A percentile compares a stretch with the other conserved stretches of the same genome.
These are phyloP conservation scores for Chelonia mydas DNA, from an alignment of 2,797 vertebrate species.

Conservation along the genomic window DNA sequence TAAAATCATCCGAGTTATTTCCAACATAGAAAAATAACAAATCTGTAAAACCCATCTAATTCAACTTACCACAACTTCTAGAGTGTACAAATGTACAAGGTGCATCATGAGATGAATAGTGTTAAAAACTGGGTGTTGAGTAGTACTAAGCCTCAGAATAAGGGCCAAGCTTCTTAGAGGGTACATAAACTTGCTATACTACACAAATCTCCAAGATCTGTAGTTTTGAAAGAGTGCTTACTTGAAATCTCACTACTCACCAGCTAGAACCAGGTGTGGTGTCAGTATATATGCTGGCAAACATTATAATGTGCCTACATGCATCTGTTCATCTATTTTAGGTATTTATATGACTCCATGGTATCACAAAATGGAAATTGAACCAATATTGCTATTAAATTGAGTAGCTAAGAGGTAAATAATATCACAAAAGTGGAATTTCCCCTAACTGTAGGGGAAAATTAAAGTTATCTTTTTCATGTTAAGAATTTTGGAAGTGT, in stretches of 20 bases:
- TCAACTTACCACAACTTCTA: background rate
- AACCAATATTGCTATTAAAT: background rate
- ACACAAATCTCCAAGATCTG: accelerated
- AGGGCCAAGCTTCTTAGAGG: background rate
- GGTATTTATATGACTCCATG: background rate
- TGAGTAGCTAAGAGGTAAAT: background rate
- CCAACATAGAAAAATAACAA: slow-evolving; percentile 15
- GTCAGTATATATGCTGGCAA: background rate
- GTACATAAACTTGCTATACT: background rate
- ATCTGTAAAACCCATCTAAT: background rate
- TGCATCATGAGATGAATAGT: background rate
- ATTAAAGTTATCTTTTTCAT: slow-evolving; percentile 35
- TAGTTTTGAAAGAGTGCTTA: background rate
- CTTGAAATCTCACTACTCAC: background rate
- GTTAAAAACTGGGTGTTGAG: background rate
- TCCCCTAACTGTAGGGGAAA: background rate
- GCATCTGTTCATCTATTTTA: background rate
- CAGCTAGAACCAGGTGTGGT: background rate
- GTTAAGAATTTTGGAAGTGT: slow-evolving; percentile 30
- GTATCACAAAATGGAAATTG: background rate
- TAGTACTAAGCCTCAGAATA: background rate
- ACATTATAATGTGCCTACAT: background rate
- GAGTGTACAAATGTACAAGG: background rate
- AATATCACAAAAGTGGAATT: background rate
- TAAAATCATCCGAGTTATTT: slow-evolving; percentile 30